Base-by-base conservation (phyloP, 2,113 vertebrate genomes). In the Gorsachius goisagi region DNA sequence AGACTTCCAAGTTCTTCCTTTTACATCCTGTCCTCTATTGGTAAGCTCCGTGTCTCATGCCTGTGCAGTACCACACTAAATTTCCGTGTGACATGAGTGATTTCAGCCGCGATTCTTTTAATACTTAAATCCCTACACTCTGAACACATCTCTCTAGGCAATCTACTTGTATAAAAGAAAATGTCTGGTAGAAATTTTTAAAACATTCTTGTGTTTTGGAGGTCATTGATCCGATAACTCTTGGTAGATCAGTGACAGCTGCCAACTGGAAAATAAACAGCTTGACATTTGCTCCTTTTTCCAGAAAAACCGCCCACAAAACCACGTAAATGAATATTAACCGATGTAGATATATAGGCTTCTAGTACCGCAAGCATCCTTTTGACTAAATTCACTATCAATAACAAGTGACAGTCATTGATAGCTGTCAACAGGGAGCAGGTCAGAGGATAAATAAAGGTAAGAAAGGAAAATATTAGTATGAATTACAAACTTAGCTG, bases 51-150 rank as follows among this genome's bases (percentile, higher is more conserved):
- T 59, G 18, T 32, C 26, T 20, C 12, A 1, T 2, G 23, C 32
- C 35, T 39, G 21, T 63, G 30, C 33, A 33, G 20, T 6, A 26
- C 19, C 30, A 39, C 66, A 3, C 59, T 30, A 23, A 22, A 76
- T 53, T 37, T 69, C 64, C 55, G 17, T 2, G 12, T 0, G 2
- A 28, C 19, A 2, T 0, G 1, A 47, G 5, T 6, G 12, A 82
- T 64, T 94, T 56, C 15, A 53, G 20, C 17, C n/a, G 11, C 30
- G 28, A 67, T 62, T 55, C 12, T 79, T 85, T 37, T 26, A 68
- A 24, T 19, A 14, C 28, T 71, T 56, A 23, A 39, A 64, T 60
- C 30, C 16, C 16, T 27, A 17, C 12, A 53, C 67, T 77, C 59
- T 49, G 21, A 85, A 64, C 28, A 64, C 5, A 12, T 33, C 35